Percentiles rank a stretch among this genome's conserved stretches.
phyloP scores from a whole-genome alignment of 2,797 vertebrate species.

The Poecilia velifera region DNA sequence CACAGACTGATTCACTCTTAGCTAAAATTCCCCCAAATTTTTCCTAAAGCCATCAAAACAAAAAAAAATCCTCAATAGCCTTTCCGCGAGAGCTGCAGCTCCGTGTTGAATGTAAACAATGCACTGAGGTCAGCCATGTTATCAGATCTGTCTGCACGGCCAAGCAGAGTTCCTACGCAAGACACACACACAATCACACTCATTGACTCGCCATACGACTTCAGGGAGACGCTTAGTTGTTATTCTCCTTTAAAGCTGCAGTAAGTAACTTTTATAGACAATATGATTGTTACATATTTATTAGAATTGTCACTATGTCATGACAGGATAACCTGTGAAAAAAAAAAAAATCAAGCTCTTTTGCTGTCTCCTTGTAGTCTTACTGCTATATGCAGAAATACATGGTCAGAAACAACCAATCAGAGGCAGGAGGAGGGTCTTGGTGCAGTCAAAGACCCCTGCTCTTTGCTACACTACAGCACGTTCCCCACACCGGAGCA shows the following conservation, averaged over 20 bases:
- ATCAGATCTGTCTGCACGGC: constrained; percentile 6
- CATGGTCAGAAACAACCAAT: too few species aligned
- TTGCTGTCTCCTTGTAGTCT: too few species aligned
- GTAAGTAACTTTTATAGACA: too few species aligned
- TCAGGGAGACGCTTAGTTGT: neutral
- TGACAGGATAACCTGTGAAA: too few species aligned
- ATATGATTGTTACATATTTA: too few species aligned
- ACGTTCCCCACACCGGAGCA: too few species aligned
- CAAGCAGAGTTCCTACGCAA: neutral
- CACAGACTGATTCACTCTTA: neutral
- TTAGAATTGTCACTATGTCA: too few species aligned
- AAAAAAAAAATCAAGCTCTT: too few species aligned
- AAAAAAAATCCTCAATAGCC: constrained; percentile 3
- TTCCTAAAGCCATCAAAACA: constrained; percentile 19
- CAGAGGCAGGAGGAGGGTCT: too few species aligned
- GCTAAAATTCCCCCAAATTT: neutral
- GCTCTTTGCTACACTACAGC: too few species aligned
- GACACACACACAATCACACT: neutral
- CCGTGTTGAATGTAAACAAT: constrained; percentile 26
- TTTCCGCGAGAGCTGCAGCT: neutral
- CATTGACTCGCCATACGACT: neutral
- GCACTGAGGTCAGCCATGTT: constrained; percentile 9
- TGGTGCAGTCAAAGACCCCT: too few species aligned
- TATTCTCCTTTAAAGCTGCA: neutral
- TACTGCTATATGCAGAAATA: too few species aligned